Evolutionary conservation across 2,888 invertebrate species (phyloP).

Genomic region (Tuberolachnus salignus): DNA sequence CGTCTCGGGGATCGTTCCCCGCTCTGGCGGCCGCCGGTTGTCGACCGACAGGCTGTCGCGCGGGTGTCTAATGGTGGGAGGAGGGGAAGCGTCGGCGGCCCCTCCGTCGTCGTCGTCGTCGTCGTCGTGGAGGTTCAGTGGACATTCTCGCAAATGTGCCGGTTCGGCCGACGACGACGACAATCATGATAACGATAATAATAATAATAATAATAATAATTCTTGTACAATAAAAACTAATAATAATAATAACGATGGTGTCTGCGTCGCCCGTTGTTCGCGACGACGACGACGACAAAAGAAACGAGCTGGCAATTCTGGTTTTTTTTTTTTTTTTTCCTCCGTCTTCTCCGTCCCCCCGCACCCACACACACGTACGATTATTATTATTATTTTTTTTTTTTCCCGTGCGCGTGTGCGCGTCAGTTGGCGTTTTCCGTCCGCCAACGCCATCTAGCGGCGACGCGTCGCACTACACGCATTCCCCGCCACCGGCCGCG

Average conservation of each 20-base stretch:
- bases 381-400: too few relatives aligned
- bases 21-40: not conserved
- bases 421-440: not conserved
- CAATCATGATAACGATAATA: not conserved
- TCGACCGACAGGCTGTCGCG: not conserved
- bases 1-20: not conserved
- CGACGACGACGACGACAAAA: not conserved
- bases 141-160: slow-evolving; percentile 27
- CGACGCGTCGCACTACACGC: not conserved
- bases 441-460: slow-evolving; percentile 18
- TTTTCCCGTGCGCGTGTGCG: too few relatives aligned
- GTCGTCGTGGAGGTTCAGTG: not conserved
- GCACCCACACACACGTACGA: not conserved
- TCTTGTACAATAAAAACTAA: too few relatives aligned
- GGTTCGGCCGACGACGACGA: not conserved
- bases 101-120: not conserved
- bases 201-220: not conserved
- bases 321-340: not conserved
- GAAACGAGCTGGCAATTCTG: not conserved
- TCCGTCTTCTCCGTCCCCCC: not conserved
- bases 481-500: not conserved
- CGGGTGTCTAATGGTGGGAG: not conserved
- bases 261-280: not conserved
- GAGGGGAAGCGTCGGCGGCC: not conserved
- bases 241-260: not conserved